Evolutionary conservation across 2,797 vertebrate species (phyloP), one percentile per base, ranked within the genome.

Genomic region (Poecilia velifera): DNA sequence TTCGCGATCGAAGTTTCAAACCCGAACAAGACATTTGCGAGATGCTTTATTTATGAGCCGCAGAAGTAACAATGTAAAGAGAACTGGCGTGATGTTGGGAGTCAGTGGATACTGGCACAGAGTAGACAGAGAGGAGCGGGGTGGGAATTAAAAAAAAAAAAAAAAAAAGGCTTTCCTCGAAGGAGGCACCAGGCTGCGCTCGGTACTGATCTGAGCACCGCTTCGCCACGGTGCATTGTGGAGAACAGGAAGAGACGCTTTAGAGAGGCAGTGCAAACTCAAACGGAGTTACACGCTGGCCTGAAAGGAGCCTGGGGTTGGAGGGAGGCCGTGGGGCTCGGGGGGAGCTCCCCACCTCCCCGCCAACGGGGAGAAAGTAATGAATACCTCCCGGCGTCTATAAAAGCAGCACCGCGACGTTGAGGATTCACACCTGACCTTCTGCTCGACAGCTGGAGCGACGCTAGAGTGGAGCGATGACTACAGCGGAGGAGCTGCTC

Each of bases 251-350:
- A 94, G 92, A 88, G 91, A 82, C 85, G 91, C 91, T 92, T 88
- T 80, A 74, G 84, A 71, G 90, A 93, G 92, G 91, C 92, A 90
- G 88, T 57, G 83, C 82, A 78, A 91, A 91, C 91, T 90, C 93
- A 88, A 90, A 91, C 91, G 36, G 92, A 91, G 92, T 87, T 90
- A 92, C 92, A 93, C 90, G 90, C 89, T 87, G 87, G 87, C 88
- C 93, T 94, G 92, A 95, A 96, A 94, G 90, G 87, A 94, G 90
- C 92, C 89, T 92, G 90, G 93, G 91, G 91, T 92, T 47, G 28
- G 92, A 90, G 72, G 68, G 91, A 90, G 72, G 62, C 76, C 82
- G 81, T 76, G 43, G 84, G 31, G 20, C 16, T 91, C 89, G 91
- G 90, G 85, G 92, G 91, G 89, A 93, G 86, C 86, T 78, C 81